A percentile compares a stretch with the other conserved stretches of the same genome.
Conservation (phyloP, 1,140 invertebrate species). For the Plectus sambesii region DNA sequence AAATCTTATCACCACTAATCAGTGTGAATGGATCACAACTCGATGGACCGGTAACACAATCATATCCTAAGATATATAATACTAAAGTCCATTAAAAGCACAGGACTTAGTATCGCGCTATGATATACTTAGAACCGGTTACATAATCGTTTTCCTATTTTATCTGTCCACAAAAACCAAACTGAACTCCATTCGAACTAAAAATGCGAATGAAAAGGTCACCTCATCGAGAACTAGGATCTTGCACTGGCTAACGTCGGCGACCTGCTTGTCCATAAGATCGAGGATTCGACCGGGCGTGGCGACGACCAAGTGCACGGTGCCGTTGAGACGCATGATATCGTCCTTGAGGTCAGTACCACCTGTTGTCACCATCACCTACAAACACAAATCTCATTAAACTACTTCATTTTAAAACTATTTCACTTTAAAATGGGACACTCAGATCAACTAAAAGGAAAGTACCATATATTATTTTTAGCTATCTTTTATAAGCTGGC, state of each 20-base stretch:
- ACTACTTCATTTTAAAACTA: constrained; percentile 15
- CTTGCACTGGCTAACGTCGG: constrained; percentile 75
- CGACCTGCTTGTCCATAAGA: constrained; percentile 97
- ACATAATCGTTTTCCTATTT: no score
- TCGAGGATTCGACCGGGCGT: constrained; percentile 98
- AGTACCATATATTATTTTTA: constrained; percentile 1
- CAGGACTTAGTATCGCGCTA: no score
- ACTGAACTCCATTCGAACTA: constrained; percentile 3
- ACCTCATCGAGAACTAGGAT: constrained; percentile 90
- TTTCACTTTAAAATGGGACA: no score
- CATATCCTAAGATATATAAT: no score
- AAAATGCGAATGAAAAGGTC: constrained; percentile 17
- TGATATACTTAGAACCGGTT: no score
- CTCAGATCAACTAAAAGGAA: constrained; percentile 8
- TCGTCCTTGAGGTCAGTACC: constrained; percentile 97
- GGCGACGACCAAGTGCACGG: constrained; percentile 97
- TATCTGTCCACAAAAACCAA: no score
- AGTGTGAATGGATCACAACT: no score
- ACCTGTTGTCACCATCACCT: constrained; percentile 95
- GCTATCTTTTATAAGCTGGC: no score
- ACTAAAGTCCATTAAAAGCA: no score
- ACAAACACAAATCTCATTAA: constrained; percentile 24
- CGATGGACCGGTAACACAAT: no score
- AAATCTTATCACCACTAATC: no score
- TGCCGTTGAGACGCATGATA: constrained; percentile 98